phyloP scores from a whole-genome alignment of 2,888 invertebrate genomes.

The Opisthograptis luteolata region DNA sequence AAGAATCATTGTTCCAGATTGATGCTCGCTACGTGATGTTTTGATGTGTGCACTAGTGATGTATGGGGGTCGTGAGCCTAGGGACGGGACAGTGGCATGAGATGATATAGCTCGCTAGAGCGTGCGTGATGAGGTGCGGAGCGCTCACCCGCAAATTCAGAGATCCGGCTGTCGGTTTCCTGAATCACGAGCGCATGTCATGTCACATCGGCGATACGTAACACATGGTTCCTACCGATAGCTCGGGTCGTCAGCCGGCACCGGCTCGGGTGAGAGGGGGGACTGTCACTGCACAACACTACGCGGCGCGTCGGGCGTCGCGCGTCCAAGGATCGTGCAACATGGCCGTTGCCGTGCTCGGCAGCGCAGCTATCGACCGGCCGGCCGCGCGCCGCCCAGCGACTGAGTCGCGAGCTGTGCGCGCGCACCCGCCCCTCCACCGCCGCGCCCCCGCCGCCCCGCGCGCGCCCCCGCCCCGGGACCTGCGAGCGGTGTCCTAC shows the following conservation, averaged over 20 bases:
- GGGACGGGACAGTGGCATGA: neutral
- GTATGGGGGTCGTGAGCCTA: neutral
- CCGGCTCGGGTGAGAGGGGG: constrained; percentile 44
- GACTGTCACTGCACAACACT: constrained; percentile 58
- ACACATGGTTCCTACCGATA: constrained; percentile 45
- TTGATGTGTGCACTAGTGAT: constrained; percentile 14
- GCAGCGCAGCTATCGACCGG: constrained; percentile 77
- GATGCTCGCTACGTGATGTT: constrained; percentile 26
- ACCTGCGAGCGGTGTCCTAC: constrained; percentile 20
- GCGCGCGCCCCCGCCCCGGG: constrained; percentile 32
- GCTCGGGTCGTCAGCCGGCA: constrained; percentile 53
- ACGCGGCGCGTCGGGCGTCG: constrained; percentile 61
- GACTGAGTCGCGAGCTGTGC: constrained; percentile 73
- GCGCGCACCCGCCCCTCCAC: constrained; percentile 69
- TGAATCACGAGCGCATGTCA: constrained; percentile 20
- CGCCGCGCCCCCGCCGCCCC: constrained; percentile 30
- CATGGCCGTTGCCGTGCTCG: constrained; percentile 62
- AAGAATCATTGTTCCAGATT: constrained; percentile 10
- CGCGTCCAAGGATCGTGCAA: constrained; percentile 70
- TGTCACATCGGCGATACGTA: constrained; percentile 14
- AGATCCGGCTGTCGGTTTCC: constrained; percentile 13
- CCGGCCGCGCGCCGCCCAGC: constrained; percentile 75
- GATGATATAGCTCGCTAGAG: neutral
- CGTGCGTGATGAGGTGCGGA: constrained; percentile 8
- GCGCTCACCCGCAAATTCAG: constrained; percentile 26